Base-by-base conservation (phyloP, 1,140 invertebrate species). In the Oryctes rhinoceros region DNA sequence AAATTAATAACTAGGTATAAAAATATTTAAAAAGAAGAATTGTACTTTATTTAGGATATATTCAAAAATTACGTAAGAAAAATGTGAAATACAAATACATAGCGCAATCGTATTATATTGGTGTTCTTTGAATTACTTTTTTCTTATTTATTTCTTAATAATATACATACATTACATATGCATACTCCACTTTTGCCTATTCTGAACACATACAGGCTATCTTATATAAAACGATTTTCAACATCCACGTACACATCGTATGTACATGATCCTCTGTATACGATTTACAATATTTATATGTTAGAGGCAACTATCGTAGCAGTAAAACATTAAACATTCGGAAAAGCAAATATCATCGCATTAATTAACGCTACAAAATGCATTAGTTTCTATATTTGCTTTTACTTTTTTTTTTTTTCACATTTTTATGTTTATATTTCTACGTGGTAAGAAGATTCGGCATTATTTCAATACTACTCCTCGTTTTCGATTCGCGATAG, bases 1-100 rank as follows among this genome's bases (percentile, higher is more conserved):
- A 78, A 78, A 78, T 78, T 78, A 78, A 78, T 78, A 78, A 78
- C 77, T 78, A 78, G 77, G 77, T 78, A 78, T 59, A 78, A 78
- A 78, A 78, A 78, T 78, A 78, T 78, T 78, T 78, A 78, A 78
- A 76, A 78, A 78, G 77, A 78, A 78, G 39, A 78, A 37, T 78
- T 78, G 77, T 78, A 78, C 77, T 78, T 37, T 78, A 78, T 78
- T 78, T 78, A 78, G 77, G 77, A 78, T 78, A 78, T 78, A 78
- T 53, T 35, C 65, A 71, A 71, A 71, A 71, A 24, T 71, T 71
- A 71, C 65, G 65, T 71, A 71, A 71, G 65, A 71, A 71, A 30
- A 71, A 71, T 71, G 65, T 71, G 24, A 71, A 71, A 71, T 71
- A 71, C 65, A 71, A 71, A 71, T 71, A 71, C 20, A 37, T 71